These are phyloP conservation scores for Pyrochroa serraticornis DNA, from an alignment of 2,888 invertebrate genomes.

Conservation along the genomic window DNA sequence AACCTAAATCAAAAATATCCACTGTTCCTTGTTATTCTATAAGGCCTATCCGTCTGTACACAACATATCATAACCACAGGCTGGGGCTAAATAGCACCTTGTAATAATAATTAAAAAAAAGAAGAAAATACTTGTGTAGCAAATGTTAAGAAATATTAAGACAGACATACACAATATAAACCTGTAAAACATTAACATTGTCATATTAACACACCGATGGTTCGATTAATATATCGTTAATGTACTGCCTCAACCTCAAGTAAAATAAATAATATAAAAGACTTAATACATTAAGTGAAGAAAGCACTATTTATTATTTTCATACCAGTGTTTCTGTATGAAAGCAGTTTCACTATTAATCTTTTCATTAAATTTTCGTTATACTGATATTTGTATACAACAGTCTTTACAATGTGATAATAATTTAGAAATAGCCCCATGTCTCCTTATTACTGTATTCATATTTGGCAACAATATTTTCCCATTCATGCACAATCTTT, in stretches of 20 bases:
- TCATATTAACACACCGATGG: too few species aligned
- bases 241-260: not conserved
- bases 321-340: conserved; percentile 39
- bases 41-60: conserved; percentile 38
- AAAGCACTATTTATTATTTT: conserved; percentile 46
- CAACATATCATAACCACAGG: conserved; percentile 32
- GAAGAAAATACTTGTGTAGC: not conserved
- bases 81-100: conserved; percentile 37
- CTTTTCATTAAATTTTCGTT: conserved; percentile 35
- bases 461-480: conserved; percentile 39
- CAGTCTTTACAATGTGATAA: conserved; percentile 52
- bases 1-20: conserved; percentile 37
- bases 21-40: conserved; percentile 36
- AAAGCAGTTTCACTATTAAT: conserved; percentile 41
- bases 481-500: conserved; percentile 10
- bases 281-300: conserved; percentile 44
- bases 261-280: conserved; percentile 32
- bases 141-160: not conserved
- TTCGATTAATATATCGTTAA: not conserved
- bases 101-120: conserved; percentile 3
- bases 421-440: conserved; percentile 44
- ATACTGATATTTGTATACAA: conserved; percentile 47
- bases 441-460: conserved; percentile 25
- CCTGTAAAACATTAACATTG: too few species aligned
- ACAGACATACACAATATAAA: not conserved